Evolutionary conservation across 1,140 invertebrate genomes (phyloP).

Genomic region (Calycopis cecrops): DNA sequence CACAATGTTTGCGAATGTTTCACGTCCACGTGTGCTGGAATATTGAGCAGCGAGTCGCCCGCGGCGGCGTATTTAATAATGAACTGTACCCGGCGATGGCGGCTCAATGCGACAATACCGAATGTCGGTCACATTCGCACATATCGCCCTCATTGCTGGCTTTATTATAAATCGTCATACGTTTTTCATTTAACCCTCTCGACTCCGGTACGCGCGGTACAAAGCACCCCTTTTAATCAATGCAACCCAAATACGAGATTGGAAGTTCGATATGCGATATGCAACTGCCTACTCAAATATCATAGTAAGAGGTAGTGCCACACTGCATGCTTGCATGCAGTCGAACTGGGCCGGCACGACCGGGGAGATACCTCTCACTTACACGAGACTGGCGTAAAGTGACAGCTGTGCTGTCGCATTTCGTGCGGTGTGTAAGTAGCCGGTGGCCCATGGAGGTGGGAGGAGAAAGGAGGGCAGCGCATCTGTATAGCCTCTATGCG

Average conservation of each 20-base stretch:
- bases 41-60: conserved; percentile 39
- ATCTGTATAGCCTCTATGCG: no score
- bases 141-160: background rate
- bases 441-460: no score
- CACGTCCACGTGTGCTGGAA: conserved; percentile 39
- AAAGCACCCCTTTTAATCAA: conserved; percentile 10
- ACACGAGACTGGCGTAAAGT: no score
- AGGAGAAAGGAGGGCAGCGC: no score
- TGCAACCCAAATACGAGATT: conserved; percentile 11
- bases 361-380: no score
- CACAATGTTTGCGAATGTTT: conserved; percentile 44
- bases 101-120: conserved; percentile 1
- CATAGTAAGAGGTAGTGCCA: no score
- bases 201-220: background rate
- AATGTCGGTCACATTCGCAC: conserved; percentile 5
- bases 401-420: no score
- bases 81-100: conserved; percentile 21
- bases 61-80: conserved; percentile 38
- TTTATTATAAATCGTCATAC: conserved; percentile 11
- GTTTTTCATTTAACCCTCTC: conserved; percentile 7
- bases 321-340: no score
- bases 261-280: conserved; percentile 4
- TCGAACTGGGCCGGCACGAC: no score
- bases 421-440: no score
- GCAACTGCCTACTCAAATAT: background rate